Evolutionary conservation across 2,113 vertebrate genomes (phyloP), one percentile per base, ranked within the genome.

Genomic region (Pipra filicauda): DNA sequence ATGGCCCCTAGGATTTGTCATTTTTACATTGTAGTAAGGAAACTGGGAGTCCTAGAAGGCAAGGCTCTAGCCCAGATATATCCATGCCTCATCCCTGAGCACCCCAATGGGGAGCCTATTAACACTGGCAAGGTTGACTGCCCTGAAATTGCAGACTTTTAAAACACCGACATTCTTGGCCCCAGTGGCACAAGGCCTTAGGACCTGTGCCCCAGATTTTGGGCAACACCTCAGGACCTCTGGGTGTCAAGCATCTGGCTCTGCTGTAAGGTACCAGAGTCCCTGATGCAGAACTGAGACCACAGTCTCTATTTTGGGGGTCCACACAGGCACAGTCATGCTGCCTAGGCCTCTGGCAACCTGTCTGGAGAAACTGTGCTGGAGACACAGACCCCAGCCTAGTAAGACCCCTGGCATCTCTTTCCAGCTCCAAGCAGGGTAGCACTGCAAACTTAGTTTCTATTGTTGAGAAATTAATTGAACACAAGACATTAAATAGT

Each of bases 61-160:
- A 85, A 91, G 69, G 55, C 51, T 84, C 21, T 71, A 77, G 92
- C 92, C 72, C 82, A 84, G 79, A 88, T 54, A 94, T 91, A 71
- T 86, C 79, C 85, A 67, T 70, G 39, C 46, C 59, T 94, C 83
- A 91, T 88, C 83, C 85, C 85, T 71, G 41, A 86, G 88, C 83
- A 59, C 86, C 88, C 48, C 94, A 74, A 77, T 88, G 77, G 94
- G 94, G 43, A 93, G 85, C 65, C 95, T 83, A 86, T 93, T 92
- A 94, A 88, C 46, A 74, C 23, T 66, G 95, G 81, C 85, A 93
- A 96, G 92, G 91, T 86, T 97, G 91, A 95, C 79, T 95, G 92
- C 92, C 65, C 77, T 80, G 91, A 66, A 95, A 94, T 77, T 92
- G 91, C 86, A 77, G 23, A 35, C 72, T 86, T 78, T 74, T 74